Conservation (phyloP, 2,888 invertebrate genomes). For the Anarsia innoxiella region DNA sequence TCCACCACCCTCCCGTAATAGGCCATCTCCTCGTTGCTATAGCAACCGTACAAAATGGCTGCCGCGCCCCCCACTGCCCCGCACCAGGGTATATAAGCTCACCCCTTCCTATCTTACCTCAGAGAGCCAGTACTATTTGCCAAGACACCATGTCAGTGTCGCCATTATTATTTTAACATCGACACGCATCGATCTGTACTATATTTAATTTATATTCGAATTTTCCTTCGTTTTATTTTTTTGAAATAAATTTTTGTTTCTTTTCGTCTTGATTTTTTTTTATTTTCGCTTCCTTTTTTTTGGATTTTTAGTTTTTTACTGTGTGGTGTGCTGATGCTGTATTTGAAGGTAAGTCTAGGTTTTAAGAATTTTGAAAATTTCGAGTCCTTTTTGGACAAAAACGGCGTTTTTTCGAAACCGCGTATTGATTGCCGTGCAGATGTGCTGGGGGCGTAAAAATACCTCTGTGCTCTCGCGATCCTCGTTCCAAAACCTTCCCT, state of each 20-base stretch:
- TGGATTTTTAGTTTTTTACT: conserved; percentile 5
- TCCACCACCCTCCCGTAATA: conserved; percentile 72
- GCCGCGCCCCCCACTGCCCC: conserved; percentile 41
- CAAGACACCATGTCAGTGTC: conserved; percentile 32
- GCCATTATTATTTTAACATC: conserved; percentile 11
- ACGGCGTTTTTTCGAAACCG: background rate
- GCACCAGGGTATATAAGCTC: conserved; percentile 52
- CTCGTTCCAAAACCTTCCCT: conserved; percentile 23
- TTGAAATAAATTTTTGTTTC: conserved; percentile 1
- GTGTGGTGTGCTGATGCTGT: conserved; percentile 1
- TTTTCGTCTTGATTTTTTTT: conserved; percentile 1
- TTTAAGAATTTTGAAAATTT: background rate
- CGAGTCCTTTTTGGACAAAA: background rate
- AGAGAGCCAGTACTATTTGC: conserved; percentile 62
- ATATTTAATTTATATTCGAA: background rate
- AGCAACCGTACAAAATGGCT: conserved; percentile 66
- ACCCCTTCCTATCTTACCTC: conserved; percentile 35
- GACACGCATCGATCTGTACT: conserved; percentile 4
- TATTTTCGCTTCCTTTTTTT: conserved; percentile 1
- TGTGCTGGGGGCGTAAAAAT: conserved; percentile 37
- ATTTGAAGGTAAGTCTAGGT: conserved; percentile 4
- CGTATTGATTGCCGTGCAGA: conserved; percentile 44
- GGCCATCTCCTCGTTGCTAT: conserved; percentile 71
- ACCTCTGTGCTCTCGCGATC: conserved; percentile 19
- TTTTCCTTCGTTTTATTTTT: conserved; percentile 9